phyloP scores from a whole-genome alignment of 2,888 invertebrate species.

The Drosophila limbata region DNA sequence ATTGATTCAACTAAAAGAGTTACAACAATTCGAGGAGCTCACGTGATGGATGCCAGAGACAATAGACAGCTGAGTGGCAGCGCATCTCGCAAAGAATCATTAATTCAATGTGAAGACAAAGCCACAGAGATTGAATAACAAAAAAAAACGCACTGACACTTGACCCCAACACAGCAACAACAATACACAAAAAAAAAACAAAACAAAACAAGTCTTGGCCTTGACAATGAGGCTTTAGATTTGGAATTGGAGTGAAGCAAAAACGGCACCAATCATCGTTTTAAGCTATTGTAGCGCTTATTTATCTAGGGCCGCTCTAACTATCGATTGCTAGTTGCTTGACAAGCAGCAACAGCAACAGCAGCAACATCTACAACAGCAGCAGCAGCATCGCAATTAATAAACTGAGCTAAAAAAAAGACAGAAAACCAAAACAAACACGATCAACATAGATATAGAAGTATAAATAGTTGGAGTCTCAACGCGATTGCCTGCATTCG shows the following conservation, averaged over 20 bases:
- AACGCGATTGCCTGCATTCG: slow-evolving; percentile 70
- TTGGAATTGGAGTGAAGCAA: slow-evolving; percentile 48
- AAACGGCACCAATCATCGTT: slow-evolving; percentile 40
- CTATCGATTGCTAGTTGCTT: slow-evolving; percentile 48
- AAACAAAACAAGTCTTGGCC: slow-evolving; percentile 64
- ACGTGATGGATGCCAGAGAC: slow-evolving; percentile 46
- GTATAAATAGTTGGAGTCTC: slow-evolving; percentile 71
- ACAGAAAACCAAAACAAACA: slow-evolving; percentile 50
- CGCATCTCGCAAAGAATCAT: slow-evolving; percentile 59
- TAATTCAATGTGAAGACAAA: slow-evolving; percentile 57
- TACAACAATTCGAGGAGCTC: slow-evolving; percentile 32
- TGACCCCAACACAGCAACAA: slow-evolving; percentile 67
- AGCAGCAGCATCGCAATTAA: slow-evolving; percentile 64
- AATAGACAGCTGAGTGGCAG: slow-evolving; percentile 37
- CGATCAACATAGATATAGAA: slow-evolving; percentile 63
- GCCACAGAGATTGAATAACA: slow-evolving; percentile 22
- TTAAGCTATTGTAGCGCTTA: slow-evolving; percentile 36
- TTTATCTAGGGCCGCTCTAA: slow-evolving; percentile 77
- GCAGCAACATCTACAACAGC: slow-evolving; percentile 29
- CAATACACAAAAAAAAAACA: slow-evolving; percentile 18
- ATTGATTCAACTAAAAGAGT: slow-evolving; percentile 24
- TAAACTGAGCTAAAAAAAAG: slow-evolving; percentile 60
- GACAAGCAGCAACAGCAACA: slow-evolving; percentile 37
- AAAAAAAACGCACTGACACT: slow-evolving; percentile 68
- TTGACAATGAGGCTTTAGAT: slow-evolving; percentile 67